Conservation (phyloP, 2,797 vertebrate genomes). For the Cebuella pygmaea region DNA sequence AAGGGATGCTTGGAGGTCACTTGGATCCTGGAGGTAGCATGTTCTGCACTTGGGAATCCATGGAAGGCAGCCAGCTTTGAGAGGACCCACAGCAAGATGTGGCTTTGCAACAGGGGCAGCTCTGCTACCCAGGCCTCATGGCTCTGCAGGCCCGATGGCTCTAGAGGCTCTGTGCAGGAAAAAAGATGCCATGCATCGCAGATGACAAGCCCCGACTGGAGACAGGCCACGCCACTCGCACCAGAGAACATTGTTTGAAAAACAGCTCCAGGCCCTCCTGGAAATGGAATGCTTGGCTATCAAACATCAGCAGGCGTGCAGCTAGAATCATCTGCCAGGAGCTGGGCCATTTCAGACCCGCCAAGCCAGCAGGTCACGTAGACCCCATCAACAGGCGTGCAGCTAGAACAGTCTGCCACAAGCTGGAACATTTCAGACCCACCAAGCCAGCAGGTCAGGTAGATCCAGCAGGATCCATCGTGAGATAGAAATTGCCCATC, state of each 20-base stretch:
- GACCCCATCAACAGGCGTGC: background rate
- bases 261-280: too few species aligned
- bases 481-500: background rate
- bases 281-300: accelerated
- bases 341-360: background rate
- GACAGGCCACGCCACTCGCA: accelerated
- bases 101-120: background rate
- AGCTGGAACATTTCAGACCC: background rate
- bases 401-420: accelerated
- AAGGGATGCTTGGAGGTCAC: too few species aligned
- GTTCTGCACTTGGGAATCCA: background rate
- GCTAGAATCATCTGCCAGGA: background rate
- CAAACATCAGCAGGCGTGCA: accelerated
- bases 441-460: background rate
- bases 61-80: too few species aligned
- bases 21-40: accelerated
- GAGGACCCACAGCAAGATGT: background rate
- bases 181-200: background rate
- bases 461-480: too few species aligned
- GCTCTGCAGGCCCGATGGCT: too few species aligned
- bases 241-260: background rate
- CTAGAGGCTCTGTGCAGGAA: background rate
- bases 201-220: background rate
- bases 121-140: background rate
- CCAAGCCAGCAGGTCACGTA: background rate